A percentile compares a stretch with the other conserved stretches of the same genome.
Evolutionary conservation across 2,888 invertebrate species (phyloP).

Genomic region (Calameuta pallipes): DNA sequence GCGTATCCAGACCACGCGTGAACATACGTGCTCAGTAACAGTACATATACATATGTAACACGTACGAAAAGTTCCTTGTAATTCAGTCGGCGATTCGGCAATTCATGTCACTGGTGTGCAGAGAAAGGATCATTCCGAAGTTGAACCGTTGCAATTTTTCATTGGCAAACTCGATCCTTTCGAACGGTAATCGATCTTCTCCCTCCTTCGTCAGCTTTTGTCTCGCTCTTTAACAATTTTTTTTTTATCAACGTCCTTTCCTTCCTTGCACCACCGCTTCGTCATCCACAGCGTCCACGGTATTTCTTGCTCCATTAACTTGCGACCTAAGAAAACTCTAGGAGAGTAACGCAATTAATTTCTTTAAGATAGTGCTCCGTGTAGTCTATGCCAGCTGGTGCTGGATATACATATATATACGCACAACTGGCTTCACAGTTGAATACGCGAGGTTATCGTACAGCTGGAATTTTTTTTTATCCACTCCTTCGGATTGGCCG

Average conservation of each 20-base stretch:
- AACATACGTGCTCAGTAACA: not conserved
- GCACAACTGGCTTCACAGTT: constrained; percentile 14
- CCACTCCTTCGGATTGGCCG: not conserved
- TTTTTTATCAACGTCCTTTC: not conserved
- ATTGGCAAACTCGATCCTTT: not conserved
- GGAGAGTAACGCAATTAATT: not conserved
- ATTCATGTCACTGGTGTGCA: not conserved
- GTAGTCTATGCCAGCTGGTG: not conserved
- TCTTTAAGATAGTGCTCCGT: not conserved
- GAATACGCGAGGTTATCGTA: not conserved
- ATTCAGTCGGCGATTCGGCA: not conserved
- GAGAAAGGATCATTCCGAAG: not conserved
- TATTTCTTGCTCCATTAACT: not conserved
- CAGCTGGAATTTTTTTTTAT: not conserved
- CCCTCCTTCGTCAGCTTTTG: not conserved
- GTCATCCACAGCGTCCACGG: not conserved
- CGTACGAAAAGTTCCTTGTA: not conserved
- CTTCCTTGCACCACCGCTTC: not conserved
- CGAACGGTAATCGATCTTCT: not conserved
- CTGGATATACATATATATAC: constrained; percentile 13
- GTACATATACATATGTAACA: not conserved
- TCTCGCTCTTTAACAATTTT: not conserved
- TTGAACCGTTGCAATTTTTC: not conserved
- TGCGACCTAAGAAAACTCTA: not conserved
- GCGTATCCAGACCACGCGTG: not conserved